Evolutionary conservation across 2,113 vertebrate genomes (phyloP).

Genomic region (Irena cyanogastra): DNA sequence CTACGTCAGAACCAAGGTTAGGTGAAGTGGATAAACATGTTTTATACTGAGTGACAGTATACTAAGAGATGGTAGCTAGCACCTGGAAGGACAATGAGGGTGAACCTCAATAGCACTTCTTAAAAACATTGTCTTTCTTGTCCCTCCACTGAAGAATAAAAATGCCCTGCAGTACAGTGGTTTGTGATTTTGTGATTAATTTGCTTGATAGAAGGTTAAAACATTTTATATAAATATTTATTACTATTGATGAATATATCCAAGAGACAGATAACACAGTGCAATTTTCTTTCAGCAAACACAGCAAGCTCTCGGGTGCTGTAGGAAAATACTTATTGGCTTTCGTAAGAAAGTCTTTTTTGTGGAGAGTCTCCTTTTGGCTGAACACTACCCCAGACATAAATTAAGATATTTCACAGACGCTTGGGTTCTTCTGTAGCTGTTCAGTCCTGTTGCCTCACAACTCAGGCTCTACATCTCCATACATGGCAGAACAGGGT

Average conservation of each 20-base stretch:
- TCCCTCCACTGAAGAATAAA: neutral
- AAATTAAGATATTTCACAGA: neutral
- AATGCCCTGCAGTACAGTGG: neutral
- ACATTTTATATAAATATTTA: neutral
- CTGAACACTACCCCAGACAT: neutral
- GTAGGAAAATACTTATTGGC: rapidly evolving
- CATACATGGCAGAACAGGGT: neutral
- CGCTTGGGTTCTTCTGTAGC: neutral
- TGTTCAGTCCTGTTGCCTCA: neutral
- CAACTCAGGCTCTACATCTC: neutral
- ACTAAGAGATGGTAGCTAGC: neutral
- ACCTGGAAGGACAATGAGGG: neutral
- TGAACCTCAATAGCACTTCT: neutral
- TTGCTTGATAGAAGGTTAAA: neutral
- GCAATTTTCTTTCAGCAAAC: neutral
- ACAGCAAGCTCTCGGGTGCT: neutral
- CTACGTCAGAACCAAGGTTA: neutral
- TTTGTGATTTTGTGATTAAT: neutral
- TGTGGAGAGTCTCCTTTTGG: neutral
- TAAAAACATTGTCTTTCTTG: neutral
- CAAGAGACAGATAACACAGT: neutral
- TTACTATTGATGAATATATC: neutral
- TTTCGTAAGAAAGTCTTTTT: neutral
- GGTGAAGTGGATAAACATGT: neutral
- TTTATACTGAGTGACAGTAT: neutral